phyloP scores from a whole-genome alignment of 2,888 invertebrate species.

The Scaptomyza parva region DNA sequence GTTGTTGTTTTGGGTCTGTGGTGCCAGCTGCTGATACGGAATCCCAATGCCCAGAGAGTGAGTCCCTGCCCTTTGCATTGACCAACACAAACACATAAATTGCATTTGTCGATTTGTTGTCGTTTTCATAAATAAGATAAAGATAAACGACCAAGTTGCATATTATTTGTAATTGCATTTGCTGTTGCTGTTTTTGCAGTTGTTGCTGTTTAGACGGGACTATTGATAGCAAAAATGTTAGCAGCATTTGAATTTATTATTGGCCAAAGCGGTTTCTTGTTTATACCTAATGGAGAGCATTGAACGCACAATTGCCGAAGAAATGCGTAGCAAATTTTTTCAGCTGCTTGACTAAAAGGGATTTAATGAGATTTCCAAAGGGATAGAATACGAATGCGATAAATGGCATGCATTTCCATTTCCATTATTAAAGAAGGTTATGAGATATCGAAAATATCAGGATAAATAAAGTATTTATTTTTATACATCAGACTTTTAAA shows the following conservation, averaged over 20 bases:
- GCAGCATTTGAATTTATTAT: conserved; percentile 78
- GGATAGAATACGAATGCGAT: conserved; percentile 14
- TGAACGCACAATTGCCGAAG: conserved; percentile 60
- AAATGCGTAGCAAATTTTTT: conserved; percentile 57
- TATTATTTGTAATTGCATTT: conserved; percentile 84
- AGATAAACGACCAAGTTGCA: conserved; percentile 84
- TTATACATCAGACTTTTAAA: no score
- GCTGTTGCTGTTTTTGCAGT: conserved; percentile 56
- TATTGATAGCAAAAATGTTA: conserved; percentile 75
- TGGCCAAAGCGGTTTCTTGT: conserved; percentile 62
- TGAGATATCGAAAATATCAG: background rate
- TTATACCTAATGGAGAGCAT: conserved; percentile 65
- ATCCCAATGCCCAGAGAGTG: conserved; percentile 41
- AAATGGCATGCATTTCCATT: background rate
- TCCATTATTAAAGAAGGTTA: background rate
- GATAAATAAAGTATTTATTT: no score
- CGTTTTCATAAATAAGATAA: conserved; percentile 83
- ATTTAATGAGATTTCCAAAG: conserved; percentile 60
- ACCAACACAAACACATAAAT: conserved; percentile 82
- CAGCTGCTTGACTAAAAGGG: conserved; percentile 36
- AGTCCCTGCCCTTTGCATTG: conserved; percentile 68
- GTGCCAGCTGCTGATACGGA: conserved; percentile 60
- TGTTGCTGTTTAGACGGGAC: conserved; percentile 49
- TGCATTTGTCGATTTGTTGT: conserved; percentile 84
- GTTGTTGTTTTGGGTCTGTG: conserved; percentile 22